A percentile compares a stretch with the other conserved stretches of the same genome.
Conservation (phyloP, 2,797 vertebrate genomes). For the Rhinichthys osculus region DNA sequence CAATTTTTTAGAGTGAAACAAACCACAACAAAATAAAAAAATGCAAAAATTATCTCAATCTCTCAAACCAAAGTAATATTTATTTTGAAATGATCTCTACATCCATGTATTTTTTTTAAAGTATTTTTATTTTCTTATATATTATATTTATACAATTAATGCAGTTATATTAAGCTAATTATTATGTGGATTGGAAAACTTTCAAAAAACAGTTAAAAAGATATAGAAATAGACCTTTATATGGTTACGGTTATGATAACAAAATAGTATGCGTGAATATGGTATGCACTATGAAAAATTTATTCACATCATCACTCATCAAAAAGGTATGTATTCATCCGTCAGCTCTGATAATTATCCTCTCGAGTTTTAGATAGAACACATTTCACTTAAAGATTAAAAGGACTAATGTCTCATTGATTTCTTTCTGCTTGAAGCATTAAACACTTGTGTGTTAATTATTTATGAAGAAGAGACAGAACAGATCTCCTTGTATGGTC, state of each 20-base stretch:
- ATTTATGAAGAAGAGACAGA: slow-evolving; percentile 31
- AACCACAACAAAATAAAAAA: neutral
- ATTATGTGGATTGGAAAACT: neutral
- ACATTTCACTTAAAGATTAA: slow-evolving; percentile 48
- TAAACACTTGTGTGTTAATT: slow-evolving; percentile 11
- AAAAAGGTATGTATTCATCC: slow-evolving; percentile 2
- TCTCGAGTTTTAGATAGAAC: slow-evolving; percentile 22
- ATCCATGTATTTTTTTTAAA: neutral
- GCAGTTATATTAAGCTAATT: neutral
- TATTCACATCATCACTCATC: slow-evolving; percentile 2
- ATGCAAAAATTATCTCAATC: too few relatives aligned
- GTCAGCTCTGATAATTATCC: slow-evolving; percentile 31
- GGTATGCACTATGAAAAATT: neutral
- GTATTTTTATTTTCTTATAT: neutral
- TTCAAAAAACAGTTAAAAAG: neutral
- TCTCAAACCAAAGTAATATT: neutral
- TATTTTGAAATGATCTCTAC: neutral
- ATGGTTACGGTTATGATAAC: neutral
- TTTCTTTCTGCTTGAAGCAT: slow-evolving; percentile 43
- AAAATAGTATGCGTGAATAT: neutral
- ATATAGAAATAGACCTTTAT: neutral
- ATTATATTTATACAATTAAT: neutral
- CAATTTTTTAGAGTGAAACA: neutral
- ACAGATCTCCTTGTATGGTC: neutral
- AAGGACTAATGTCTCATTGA: slow-evolving; percentile 45